Base-by-base conservation (phyloP, 2,797 vertebrate species). In the Urosaurus nigricauda region DNA sequence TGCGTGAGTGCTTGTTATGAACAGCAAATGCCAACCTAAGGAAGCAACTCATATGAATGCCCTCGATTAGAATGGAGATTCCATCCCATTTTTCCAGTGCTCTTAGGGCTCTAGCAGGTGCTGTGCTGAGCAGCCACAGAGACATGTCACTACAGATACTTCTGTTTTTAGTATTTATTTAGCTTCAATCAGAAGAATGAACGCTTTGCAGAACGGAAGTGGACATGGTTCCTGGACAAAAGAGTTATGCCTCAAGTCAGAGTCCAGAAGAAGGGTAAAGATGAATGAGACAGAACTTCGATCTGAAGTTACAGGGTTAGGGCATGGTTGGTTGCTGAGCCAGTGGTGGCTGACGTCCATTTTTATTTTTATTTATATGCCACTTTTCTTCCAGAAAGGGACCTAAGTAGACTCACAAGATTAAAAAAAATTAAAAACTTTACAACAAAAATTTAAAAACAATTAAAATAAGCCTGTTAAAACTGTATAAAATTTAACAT, bases 21-120 rank as follows among this genome's bases (percentile, higher is more conserved):
- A 63, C 14, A 91, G 71, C 85, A 91, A 89, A 29, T 90, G 89
- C 58, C 87, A 87, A 32, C 37, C 8, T 17, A 68, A 65, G 87
- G 29, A 79, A 58, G 2, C 32, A 13, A 19, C 74, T 79, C 12
- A 12, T 24, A 75, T 65, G 40, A 29, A 58, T 91, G 47, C 75
- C 32, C 21, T 43, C n/a, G 0, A 0, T 26, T 11, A 26, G 84
- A 87, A 58, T 43, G 32, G 80, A 35, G 32, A 73, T 35, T 85
- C 77, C 35, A 35, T 79, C 37, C 40, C 24, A 79, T 56, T 4
- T 75, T n/a, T 47, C 47, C 26, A 80, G 32, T 0, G 0, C 13
- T 43, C 79, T 78, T 40, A 16, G 56, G 56, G 24, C 60, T 12
- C 12, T 0, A 0, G 5, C 51, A n/a, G 11, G 43, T 58, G 87